Evolutionary conservation across 1,140 invertebrate genomes (phyloP), one percentile per base, ranked within the genome.

Genomic region (Polypedilum pembai): DNA sequence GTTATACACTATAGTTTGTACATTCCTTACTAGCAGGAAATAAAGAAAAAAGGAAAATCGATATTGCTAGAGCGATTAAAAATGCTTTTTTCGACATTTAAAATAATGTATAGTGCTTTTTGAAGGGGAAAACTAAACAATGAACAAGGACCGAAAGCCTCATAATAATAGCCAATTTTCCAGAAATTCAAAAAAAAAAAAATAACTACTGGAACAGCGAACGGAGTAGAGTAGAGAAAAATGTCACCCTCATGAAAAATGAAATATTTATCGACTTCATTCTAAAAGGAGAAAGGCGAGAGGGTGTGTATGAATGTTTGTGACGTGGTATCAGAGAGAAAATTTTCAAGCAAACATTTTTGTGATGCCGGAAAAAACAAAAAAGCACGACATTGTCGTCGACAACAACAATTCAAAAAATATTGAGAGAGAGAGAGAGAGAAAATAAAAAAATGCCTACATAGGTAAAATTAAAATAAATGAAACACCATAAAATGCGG

Each of bases 101-200:
- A 15, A 15, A 56, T 33, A 56, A 12, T 56, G 45, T 56, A 56
- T 33, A 56, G 12, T 56, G 45, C 15, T 56, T 33, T 33, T 56
- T 56, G 45, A 12, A 4, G 15, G 12, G 15, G 45, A 45, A 45
- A 45, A 15, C 15, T 45, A 45, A 45, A 45, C 41, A 45, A n/a
- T 56, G 12, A 56, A 15, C 45, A 15, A 12, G n/a, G n/a, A n/a
- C n/a, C 8, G 15, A 45, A 10, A 45, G 45, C 12, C 45, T 56
- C 45, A 56, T 56, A 56, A 56, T 56, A 56, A 56, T 56, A n/a
- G 45, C 45, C 45, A 56, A 56, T 56, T 56, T 56, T 56, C 45
- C 45, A 56, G 45, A 56, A 56, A 56, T 56, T 56, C 45, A 56
- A 56, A 56, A 41, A 41, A 45, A 45, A 10, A 45, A 1, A n/a